Evolutionary conservation across 2,113 vertebrate genomes (phyloP).

Genomic region (Gadus macrocephalus): DNA sequence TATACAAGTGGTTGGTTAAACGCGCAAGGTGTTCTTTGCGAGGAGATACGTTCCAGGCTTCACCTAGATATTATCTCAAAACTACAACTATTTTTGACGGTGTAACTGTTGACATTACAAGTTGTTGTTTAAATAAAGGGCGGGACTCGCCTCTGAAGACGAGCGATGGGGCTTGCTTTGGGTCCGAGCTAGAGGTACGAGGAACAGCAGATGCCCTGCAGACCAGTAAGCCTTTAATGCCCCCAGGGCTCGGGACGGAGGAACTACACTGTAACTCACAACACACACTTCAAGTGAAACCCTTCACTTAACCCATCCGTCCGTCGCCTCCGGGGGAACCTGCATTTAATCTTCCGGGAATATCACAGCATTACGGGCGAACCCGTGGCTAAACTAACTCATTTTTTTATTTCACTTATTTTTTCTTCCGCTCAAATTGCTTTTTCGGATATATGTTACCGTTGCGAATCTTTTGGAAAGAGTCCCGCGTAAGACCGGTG

Average conservation of each 20-base stretch:
- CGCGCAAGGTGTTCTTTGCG: too few relatives aligned
- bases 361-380: constrained; percentile 26
- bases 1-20: too few relatives aligned
- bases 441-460: constrained; percentile 1
- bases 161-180: constrained; percentile 5
- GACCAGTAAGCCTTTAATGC: constrained; percentile 73
- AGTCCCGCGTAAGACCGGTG: too few relatives aligned
- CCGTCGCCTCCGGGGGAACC: constrained; percentile 15
- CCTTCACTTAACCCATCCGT: constrained; percentile 27
- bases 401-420: neutral
- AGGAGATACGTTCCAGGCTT: too few relatives aligned
- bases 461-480: constrained; percentile 4
- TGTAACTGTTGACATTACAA: too few relatives aligned
- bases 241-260: constrained; percentile 46
- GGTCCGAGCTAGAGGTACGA: constrained; percentile 49
- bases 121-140: too few relatives aligned
- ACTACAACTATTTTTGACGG: too few relatives aligned
- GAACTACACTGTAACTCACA: constrained; percentile 41
- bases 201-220: constrained; percentile 66
- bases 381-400: neutral
- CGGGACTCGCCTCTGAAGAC: too few relatives aligned
- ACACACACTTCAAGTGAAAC: constrained; percentile 35
- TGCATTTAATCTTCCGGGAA: constrained; percentile 1
- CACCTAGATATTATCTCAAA: too few relatives aligned
- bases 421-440: neutral